These are phyloP conservation scores for Capromys pilorides DNA, from an alignment of 2,797 vertebrate species.

Conservation along the genomic window DNA sequence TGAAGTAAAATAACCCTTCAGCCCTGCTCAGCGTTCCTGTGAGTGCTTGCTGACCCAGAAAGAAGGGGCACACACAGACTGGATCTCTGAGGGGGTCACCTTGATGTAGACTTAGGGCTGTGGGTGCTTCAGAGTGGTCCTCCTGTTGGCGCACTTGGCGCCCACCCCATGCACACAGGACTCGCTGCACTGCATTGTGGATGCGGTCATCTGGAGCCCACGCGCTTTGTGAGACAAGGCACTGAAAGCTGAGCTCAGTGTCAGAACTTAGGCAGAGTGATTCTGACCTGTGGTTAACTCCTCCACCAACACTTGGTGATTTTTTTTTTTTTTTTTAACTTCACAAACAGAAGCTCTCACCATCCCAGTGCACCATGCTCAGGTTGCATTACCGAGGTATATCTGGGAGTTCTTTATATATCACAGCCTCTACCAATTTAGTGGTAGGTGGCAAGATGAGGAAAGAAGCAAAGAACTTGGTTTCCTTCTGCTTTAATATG, in stretches of 20 bases:
- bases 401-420: not conserved
- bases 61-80: not conserved
- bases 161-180: accelerated
- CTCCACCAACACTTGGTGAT: too few species aligned
- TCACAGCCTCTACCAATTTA: not conserved
- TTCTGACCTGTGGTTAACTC: not conserved
- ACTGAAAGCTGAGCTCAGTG: not conserved
- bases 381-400: not conserved
- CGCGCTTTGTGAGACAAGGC: not conserved
- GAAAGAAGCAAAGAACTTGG: not conserved
- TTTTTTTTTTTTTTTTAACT: not conserved
- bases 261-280: accelerated
- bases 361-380: not conserved
- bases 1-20: not conserved
- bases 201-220: not conserved
- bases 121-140: not conserved
- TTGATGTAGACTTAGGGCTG: not conserved
- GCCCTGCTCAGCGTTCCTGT: not conserved
- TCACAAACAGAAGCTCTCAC: not conserved
- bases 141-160: not conserved
- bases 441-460: not conserved
- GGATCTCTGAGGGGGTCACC: not conserved
- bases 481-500: not conserved
- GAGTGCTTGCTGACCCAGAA: not conserved
- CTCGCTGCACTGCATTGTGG: accelerated